These are phyloP conservation scores for Lucifuga dentata DNA, from an alignment of 2,113 vertebrate genomes.

Conservation along the genomic window DNA sequence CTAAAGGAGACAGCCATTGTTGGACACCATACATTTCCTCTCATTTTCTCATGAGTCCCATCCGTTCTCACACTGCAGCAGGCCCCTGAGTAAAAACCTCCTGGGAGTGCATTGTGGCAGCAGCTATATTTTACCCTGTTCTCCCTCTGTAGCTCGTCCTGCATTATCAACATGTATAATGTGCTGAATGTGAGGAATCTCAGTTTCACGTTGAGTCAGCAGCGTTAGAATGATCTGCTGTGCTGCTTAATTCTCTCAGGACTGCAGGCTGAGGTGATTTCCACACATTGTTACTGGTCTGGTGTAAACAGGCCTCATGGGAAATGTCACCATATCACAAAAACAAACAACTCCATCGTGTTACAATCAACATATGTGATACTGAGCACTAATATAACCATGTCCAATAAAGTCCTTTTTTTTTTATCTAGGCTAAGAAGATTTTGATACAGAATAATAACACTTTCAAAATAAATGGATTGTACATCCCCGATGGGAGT, in stretches of 20 bases:
- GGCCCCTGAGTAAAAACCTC: constrained; percentile 29
- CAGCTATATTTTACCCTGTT: constrained; percentile 33
- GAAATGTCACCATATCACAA: constrained; percentile 28
- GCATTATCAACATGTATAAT: neutral
- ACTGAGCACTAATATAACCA: neutral
- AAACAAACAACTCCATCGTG: constrained; percentile 11
- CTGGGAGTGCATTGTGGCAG: constrained; percentile 54
- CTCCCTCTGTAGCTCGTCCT: neutral
- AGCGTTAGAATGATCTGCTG: neutral
- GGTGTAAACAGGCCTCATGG: constrained; percentile 17
- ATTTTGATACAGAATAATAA: no score
- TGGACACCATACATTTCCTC: constrained; percentile 65
- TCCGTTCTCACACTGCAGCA: constrained; percentile 64
- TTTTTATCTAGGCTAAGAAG: no score
- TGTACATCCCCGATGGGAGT: no score
- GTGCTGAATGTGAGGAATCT: neutral
- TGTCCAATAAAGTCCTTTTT: no score
- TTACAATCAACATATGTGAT: constrained; percentile 39
- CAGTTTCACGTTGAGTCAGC: neutral
- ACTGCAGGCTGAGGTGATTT: constrained; percentile 9
- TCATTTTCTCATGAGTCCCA: constrained; percentile 56
- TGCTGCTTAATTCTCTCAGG: constrained; percentile 6
- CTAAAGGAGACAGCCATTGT: constrained; percentile 48
- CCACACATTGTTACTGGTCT: constrained; percentile 9
- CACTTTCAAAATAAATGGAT: no score